Base-by-base conservation (phyloP, 1,140 invertebrate genomes). In the Melipona quadrifasciata region DNA sequence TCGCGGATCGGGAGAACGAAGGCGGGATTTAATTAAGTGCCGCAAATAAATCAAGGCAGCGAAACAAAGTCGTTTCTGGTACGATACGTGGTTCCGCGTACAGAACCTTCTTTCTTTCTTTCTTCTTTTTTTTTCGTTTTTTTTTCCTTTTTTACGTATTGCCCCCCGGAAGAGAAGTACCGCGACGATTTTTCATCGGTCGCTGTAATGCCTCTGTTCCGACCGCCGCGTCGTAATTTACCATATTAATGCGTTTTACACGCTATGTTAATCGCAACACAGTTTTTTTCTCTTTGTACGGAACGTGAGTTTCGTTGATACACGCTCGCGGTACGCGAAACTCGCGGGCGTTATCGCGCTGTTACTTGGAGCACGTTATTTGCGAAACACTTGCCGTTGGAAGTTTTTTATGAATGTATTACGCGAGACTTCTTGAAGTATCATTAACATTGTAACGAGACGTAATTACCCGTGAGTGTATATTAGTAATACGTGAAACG, bases 91-190 rank as follows among this genome's bases (percentile, higher is more conserved):
- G 0, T 47, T 8, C 39, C 8, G 39, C 39, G 39, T 47, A 8
- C 39, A 47, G 39, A n/a, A n/a, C 6, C 39, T 5, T 39, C 39
- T 6, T 31, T 31, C 31, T 31, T 31, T 31, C 31, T 27, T 27
- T 34, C 19, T 55, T 65, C 57, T 73, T 65, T 71, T 79, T 70
- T 79, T 57, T 73, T 58, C 31, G 0, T 17, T 31, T 34, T 14
- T 55, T 65, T 68, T 73, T 65, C 64, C 79, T 70, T 72, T 57
- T 73, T 58, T 47, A 80, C 39, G 39, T 47, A 47, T 47, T 47
- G 57, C 57, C 68, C 81, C 89, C 89, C 86, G 80, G 86, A 64
- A 73, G n/a, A 82, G 84, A 83, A 90, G 86, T 61, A n/a, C 2
- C 24, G 5, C 12, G 24, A 61, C n/a, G 58, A 61, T 61, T 61